phyloP scores from a whole-genome alignment of 2,113 vertebrate genomes.

The Muscicapa adusta region DNA sequence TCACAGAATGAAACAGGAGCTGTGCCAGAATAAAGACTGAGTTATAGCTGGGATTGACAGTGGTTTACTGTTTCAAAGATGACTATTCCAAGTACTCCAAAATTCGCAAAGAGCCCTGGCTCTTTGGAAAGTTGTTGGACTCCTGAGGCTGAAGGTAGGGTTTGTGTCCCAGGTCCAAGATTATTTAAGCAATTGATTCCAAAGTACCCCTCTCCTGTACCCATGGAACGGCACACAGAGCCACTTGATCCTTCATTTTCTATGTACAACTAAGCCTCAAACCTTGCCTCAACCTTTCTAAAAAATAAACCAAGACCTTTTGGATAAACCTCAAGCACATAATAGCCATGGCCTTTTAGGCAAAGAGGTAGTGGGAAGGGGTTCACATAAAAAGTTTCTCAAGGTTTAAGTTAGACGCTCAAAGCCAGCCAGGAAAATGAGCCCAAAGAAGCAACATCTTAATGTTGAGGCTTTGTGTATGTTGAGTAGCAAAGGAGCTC shows the following conservation, averaged over 20 bases:
- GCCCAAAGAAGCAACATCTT: accelerated
- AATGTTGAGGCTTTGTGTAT: background rate
- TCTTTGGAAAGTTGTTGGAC: background rate
- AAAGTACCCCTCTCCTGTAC: accelerated
- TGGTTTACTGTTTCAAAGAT: background rate
- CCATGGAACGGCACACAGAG: background rate
- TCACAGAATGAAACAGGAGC: background rate
- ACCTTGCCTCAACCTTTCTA: background rate
- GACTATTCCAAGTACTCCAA: background rate
- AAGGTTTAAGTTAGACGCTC: background rate
- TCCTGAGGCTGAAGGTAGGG: background rate
- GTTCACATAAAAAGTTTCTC: background rate
- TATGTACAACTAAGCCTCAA: background rate
- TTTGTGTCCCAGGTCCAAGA: background rate
- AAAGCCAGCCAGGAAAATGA: background rate
- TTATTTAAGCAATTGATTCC: background rate
- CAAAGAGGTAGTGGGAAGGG: background rate
- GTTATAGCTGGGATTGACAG: background rate
- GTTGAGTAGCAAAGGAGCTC: background rate
- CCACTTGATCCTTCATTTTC: background rate
- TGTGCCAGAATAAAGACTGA: background rate
- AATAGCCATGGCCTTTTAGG: background rate
- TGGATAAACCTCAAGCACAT: background rate
- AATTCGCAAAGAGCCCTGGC: background rate
- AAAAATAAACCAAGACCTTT: background rate